Percentiles rank a stretch among this genome's conserved stretches.
Conservation (phyloP, 2,113 vertebrate genomes). For the Dipodomys stephensi region DNA sequence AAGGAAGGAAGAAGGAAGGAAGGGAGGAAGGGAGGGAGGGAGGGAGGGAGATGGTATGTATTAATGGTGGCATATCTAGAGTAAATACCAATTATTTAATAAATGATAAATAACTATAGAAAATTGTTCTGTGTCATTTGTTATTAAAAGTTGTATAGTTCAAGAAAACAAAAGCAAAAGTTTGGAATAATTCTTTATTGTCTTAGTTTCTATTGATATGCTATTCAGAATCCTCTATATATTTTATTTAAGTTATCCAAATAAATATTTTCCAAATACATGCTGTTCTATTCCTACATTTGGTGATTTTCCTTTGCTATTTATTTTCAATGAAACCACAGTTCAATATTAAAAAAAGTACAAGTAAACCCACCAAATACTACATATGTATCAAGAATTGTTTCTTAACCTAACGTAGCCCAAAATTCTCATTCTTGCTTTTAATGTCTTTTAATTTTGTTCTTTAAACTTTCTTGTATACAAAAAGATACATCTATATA, state of each 20-base stretch:
- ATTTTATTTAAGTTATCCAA: slow-evolving; percentile 34
- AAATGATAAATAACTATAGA: background rate
- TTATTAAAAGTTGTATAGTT: background rate
- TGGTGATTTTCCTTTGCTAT: background rate
- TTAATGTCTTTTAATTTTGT: background rate
- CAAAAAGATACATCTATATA: background rate
- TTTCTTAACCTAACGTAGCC: background rate
- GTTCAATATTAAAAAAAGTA: background rate
- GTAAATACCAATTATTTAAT: slow-evolving; percentile 7
- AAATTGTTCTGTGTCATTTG: too few relatives aligned
- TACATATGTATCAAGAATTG: background rate
- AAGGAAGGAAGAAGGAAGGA: too few relatives aligned
- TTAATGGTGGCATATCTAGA: background rate
- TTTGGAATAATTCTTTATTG: background rate
- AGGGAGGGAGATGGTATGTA: background rate
- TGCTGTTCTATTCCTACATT: background rate
- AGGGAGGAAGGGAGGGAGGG: too few relatives aligned
- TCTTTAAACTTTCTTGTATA: background rate
- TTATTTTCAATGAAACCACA: background rate
- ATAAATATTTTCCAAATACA: slow-evolving; percentile 15
- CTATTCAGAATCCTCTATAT: background rate
- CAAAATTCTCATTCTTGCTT: background rate
- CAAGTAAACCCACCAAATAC: background rate
- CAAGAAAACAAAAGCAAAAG: background rate
- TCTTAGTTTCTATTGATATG: background rate